Evolutionary conservation across 1,140 invertebrate genomes (phyloP), one percentile per base, ranked within the genome.

Genomic region (Zaprionus ghesquierei): DNA sequence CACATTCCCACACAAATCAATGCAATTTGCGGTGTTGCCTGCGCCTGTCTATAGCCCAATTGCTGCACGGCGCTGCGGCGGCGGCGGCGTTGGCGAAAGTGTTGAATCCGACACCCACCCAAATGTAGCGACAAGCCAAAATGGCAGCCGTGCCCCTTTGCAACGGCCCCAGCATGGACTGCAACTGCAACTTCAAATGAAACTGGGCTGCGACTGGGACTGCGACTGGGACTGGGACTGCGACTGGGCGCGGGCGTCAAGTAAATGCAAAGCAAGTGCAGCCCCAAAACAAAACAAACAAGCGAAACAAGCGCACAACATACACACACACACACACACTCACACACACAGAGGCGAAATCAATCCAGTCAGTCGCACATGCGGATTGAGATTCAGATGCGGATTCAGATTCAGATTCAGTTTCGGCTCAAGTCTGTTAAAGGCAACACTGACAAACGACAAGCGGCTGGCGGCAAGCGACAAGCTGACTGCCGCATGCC

Each of bases 1-100:
- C 72, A 77, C 66, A 79, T 89, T 89, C 84, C 84, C 84, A 89
- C 84, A 89, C 84, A 89, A 89, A 89, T 89, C 84, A 89, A 89
- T 89, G 84, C 84, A 89, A 80, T 87, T 89, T 87, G 73, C 65
- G 76, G 65, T 68, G 49, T 54, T 58, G 64, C 56, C 64, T 64
- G 65, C 61, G 25, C 25, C 56, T 53, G 56, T 50, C 41, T 54
- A 25, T 64, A 70, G 41, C 51, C 77, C 71, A 84, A 85, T 68
- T 77, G 63, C 68, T 63, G 63, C 74, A 78, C 77, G 79, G 69
- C 77, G 29, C 20, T 50, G 51, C 50, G 12, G n/a, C 27, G 18
- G 31, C 33, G 59, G 31, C 27, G 23, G 25, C 33, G 49, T 53
- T 69, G 78, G 84, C 79, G 84, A 89, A 89, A 89, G 84, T 89